These are phyloP conservation scores for Brienomyrus longianalis DNA, from an alignment of 2,113 vertebrate genomes.

Conservation along the genomic window DNA sequence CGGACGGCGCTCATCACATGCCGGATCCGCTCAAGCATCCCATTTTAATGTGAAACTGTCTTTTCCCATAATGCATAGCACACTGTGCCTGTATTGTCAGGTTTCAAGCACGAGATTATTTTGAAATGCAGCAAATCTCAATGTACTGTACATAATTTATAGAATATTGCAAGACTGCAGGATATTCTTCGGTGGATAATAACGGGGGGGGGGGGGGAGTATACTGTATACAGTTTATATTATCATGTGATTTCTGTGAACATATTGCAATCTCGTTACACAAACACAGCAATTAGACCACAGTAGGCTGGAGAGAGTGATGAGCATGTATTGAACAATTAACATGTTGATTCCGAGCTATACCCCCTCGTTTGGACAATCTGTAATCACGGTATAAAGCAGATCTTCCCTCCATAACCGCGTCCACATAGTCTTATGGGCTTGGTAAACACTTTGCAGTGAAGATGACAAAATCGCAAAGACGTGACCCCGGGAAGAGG, in stretches of 20 bases:
- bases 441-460: neutral
- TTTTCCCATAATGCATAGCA: neutral
- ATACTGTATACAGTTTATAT: neutral
- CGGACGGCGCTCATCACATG: neutral
- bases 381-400: neutral
- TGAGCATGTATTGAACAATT: neutral
- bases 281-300: neutral
- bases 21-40: neutral
- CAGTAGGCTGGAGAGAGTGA: neutral
- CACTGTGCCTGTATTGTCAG: neutral
- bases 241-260: constrained; percentile 2
- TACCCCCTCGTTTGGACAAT: neutral
- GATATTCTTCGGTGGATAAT: neutral
- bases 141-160: neutral
- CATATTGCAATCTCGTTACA: neutral
- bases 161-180: neutral
- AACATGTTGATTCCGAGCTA: neutral
- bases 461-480: neutral
- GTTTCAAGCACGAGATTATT: neutral
- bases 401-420: neutral
- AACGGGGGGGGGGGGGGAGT: neutral
- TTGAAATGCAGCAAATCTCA: neutral
- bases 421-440: neutral
- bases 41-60: constrained; percentile 7
- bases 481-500: neutral